Base-by-base conservation (phyloP, 2,113 vertebrate species). In the Sigmodon hispidus region DNA sequence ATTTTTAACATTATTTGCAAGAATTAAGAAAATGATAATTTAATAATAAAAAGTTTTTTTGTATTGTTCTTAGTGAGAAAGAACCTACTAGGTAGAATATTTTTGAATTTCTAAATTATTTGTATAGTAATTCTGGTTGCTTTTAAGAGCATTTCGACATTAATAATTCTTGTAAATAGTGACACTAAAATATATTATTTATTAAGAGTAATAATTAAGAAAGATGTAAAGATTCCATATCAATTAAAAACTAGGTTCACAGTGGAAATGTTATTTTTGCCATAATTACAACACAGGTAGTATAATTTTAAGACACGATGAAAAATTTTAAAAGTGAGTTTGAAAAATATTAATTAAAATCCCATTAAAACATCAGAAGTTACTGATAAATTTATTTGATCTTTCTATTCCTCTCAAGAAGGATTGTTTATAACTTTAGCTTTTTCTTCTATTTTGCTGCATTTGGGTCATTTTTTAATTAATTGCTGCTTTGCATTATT, bases 191-290 rank as follows among this genome's bases (percentile, higher is more conserved):
- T 40, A 70, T 55, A n/a, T 80, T n/a, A 80, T 80, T 55, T n/a
- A 55, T n/a, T 80, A 55, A n/a, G 50, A 52, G 34, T n/a, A n/a
- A 80, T 80, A 55, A 55, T n/a, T 55, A n/a, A 10, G n/a, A 2
- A 80, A 80, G 34, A 80, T 57, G 57, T 34, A 57, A 57, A 57
- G 77, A 57, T 80, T 59, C 61, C 75, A 86, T 31, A 59, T 75
- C 85, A 93, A 94, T 94, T 93, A 95, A 95, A 96, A 95, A 36
- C 63, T 61, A 55, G 43, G 61, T 89, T 86, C 31, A 75, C 65
- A 67, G 34, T 52, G 63, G 70, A 80, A 91, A 90, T 96, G 50
- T 91, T 93, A 63, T 91, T 52, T 76, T 9, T 80, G n/a, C 43
- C 50, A 80, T 75, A 94, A 79, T 45, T 94, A 15, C 40, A 79